Conservation (phyloP, 2,888 invertebrate species). For the Molanna angustata region DNA sequence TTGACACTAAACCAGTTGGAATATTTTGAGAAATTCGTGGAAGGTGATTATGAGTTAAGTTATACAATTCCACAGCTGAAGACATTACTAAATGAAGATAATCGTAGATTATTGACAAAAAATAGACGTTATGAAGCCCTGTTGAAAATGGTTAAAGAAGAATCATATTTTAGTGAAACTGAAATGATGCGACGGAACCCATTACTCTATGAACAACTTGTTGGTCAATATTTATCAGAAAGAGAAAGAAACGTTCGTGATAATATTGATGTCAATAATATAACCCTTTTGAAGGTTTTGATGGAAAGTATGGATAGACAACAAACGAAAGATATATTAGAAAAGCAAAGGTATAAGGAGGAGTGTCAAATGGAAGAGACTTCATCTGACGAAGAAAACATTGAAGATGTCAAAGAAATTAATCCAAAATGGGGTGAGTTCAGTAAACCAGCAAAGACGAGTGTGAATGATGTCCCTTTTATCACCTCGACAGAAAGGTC, state of each 20-base stretch:
- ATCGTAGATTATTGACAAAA: conserved; percentile 58
- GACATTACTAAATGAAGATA: conserved; percentile 53
- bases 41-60: conserved; percentile 52
- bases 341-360: conserved; percentile 61
- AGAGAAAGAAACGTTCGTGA: conserved; percentile 69
- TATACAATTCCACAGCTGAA: conserved; percentile 63
- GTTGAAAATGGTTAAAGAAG: conserved; percentile 64
- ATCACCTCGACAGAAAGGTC: conserved; percentile 60
- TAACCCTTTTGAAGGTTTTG: conserved; percentile 72
- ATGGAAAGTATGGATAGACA: conserved; percentile 79
- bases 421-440: conserved; percentile 40
- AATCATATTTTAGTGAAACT: conserved; percentile 82
- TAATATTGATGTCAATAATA: conserved; percentile 54
- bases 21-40: conserved; percentile 57
- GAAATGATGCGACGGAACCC: conserved; percentile 95
- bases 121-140: conserved; percentile 84
- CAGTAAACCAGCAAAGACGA: conserved; percentile 36
- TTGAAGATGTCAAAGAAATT: conserved; percentile 24
- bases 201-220: conserved; percentile 81
- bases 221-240: conserved; percentile 81
- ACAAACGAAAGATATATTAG: conserved; percentile 59
- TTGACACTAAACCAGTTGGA: conserved; percentile 65
- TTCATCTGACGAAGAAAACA: conserved; percentile 13
- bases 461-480: conserved; percentile 42
- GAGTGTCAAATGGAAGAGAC: conserved; percentile 46